Percentiles rank a stretch among this genome's conserved stretches.
Evolutionary conservation across 2,888 invertebrate species (phyloP).

Genomic region (Calameuta filiformis): DNA sequence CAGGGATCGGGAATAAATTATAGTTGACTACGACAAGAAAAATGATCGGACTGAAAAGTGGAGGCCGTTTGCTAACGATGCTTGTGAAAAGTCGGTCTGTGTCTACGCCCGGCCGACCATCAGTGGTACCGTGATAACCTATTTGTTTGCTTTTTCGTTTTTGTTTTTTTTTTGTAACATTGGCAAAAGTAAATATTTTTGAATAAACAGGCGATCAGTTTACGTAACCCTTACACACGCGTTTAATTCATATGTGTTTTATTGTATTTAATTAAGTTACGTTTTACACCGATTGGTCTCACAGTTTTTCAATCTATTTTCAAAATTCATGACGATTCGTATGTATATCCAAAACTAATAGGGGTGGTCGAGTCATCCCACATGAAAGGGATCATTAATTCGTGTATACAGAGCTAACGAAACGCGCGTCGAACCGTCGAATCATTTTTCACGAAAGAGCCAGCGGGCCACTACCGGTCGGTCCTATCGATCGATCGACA

Average conservation of each 20-base stretch:
- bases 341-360: background rate
- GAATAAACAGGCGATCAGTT: background rate
- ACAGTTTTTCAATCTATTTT: background rate
- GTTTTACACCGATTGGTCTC: background rate
- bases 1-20: conserved; percentile 61
- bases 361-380: background rate
- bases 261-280: background rate
- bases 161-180: background rate
- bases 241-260: background rate
- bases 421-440: background rate
- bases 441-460: background rate
- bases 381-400: background rate
- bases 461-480: background rate
- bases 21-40: conserved; percentile 45
- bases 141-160: background rate
- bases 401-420: background rate
- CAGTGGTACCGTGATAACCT: background rate
- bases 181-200: background rate
- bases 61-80: conserved; percentile 2
- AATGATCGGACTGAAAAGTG: conserved; percentile 36
- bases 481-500: conserved; percentile 25
- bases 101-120: background rate
- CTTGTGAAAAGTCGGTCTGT: background rate
- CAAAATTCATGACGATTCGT: background rate
- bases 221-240: background rate